phyloP scores from a whole-genome alignment of 1,140 invertebrate species.

The Diorhabda carinulata region DNA sequence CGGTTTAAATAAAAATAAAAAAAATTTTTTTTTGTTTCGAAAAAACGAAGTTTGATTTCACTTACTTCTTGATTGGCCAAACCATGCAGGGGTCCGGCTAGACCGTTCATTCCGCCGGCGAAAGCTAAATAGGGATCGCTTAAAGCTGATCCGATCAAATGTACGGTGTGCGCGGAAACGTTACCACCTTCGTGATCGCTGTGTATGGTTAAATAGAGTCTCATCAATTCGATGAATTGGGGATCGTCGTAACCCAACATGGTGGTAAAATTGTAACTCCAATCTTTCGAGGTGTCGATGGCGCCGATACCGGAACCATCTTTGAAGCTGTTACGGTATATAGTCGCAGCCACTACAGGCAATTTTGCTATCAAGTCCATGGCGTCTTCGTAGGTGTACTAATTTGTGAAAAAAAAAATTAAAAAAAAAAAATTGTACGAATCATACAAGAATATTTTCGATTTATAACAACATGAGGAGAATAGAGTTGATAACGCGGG shows the following conservation, averaged over 20 bases:
- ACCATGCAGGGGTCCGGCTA: constrained; percentile 85
- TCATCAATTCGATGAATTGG: constrained; percentile 78
- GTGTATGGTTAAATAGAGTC: constrained; percentile 88
- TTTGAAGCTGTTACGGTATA: constrained; percentile 76
- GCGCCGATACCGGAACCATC: constrained; percentile 73
- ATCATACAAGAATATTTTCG: too few species aligned
- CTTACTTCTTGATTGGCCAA: constrained; percentile 81
- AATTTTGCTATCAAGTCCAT: constrained; percentile 89
- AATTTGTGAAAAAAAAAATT: too few species aligned
- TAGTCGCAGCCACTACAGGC: constrained; percentile 83
- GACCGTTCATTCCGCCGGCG: constrained; percentile 79
- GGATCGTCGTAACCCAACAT: constrained; percentile 82
- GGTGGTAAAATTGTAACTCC: constrained; percentile 78
- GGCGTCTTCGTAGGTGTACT: constrained; percentile 74
- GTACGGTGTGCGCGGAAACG: constrained; percentile 81
- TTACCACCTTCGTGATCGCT: constrained; percentile 88
- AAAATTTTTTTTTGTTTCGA: too few species aligned
- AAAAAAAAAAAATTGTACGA: too few species aligned
- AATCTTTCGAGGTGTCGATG: constrained; percentile 78
- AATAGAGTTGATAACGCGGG: too few species aligned
- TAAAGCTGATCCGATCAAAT: constrained; percentile 84
- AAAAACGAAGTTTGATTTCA: neutral
- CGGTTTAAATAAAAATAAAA: too few species aligned
- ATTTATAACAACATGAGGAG: too few species aligned
- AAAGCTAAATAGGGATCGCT: constrained; percentile 86